Percentiles rank a stretch among this genome's conserved stretches.
Conservation (phyloP, 1,140 invertebrate genomes). For the Anadara kagoshimensis region DNA sequence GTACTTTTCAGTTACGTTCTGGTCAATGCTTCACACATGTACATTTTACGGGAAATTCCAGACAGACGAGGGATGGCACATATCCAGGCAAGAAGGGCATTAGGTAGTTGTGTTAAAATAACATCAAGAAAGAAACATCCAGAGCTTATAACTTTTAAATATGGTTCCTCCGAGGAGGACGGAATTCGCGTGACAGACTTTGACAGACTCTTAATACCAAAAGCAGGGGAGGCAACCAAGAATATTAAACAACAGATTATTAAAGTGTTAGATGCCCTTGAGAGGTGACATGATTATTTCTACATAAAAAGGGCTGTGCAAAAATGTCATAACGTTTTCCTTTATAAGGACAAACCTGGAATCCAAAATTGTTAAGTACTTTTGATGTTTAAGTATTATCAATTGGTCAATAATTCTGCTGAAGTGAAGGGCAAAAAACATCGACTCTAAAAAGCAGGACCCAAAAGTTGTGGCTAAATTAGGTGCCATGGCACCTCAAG, state of each 20-base stretch:
- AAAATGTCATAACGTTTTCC: too few relatives aligned
- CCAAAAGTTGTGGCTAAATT: too few relatives aligned
- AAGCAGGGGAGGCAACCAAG: conserved; percentile 92
- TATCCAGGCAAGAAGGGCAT: conserved; percentile 87
- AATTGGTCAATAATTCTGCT: too few relatives aligned
- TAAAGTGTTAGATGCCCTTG: conserved; percentile 70
- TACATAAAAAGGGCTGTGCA: too few relatives aligned
- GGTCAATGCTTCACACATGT: conserved; percentile 90
- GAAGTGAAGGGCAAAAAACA: too few relatives aligned
- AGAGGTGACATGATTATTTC: conserved; percentile 45
- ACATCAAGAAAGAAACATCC: conserved; percentile 95
- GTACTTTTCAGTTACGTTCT: conserved; percentile 82
- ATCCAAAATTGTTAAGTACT: too few relatives aligned
- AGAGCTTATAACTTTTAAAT: conserved; percentile 96
- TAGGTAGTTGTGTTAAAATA: conserved; percentile 95
- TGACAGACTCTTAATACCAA: conserved; percentile 93
- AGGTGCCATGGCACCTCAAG: too few relatives aligned
- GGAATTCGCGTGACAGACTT: conserved; percentile 81
- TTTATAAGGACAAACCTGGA: too few relatives aligned
- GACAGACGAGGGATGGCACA: conserved; percentile 85
- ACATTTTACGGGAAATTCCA: conserved; percentile 88
- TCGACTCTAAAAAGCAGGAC: too few relatives aligned
- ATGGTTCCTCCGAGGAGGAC: conserved; percentile 85
- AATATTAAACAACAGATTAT: conserved; percentile 84
- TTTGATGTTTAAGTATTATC: too few relatives aligned